A percentile compares a stretch with the other conserved stretches of the same genome.
Conservation (phyloP, 1,140 invertebrate genomes). For the Amphibalanus amphitrite region DNA sequence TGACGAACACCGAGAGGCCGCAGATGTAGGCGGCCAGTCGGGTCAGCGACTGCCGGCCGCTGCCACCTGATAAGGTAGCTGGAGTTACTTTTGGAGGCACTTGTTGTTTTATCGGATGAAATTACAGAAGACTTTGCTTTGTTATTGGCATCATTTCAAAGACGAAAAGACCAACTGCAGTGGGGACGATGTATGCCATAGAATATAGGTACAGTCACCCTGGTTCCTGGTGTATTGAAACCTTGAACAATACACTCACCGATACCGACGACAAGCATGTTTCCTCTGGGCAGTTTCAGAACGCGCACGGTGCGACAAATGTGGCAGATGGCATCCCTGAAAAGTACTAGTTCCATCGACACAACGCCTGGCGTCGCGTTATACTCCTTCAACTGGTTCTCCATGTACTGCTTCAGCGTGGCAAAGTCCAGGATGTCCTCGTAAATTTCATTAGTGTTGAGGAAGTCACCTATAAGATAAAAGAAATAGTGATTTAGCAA, state of each 20-base stretch:
- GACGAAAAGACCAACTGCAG: too few species aligned
- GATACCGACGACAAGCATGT: conserved; percentile 64
- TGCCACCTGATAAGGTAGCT: conserved; percentile 42
- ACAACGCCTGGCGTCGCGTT: conserved; percentile 54
- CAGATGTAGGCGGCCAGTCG: too few species aligned
- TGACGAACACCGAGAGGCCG: conserved; percentile 34
- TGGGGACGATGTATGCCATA: too few species aligned
- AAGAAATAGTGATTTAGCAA: conserved; percentile 18
- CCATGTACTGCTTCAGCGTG: conserved; percentile 41
- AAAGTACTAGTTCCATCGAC: conserved; percentile 90
- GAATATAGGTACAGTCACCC: too few species aligned
- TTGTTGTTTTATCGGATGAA: too few species aligned
- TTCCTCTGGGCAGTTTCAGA: conserved; percentile 60
- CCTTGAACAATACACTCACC: conserved; percentile 27
- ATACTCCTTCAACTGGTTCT: conserved; percentile 53
- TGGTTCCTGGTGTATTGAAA: background rate
- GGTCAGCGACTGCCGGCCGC: conserved; percentile 75
- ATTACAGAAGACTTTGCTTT: too few species aligned
- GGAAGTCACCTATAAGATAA: conserved; percentile 39
- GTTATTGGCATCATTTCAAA: too few species aligned
- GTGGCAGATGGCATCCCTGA: conserved; percentile 74
- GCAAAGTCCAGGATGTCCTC: conserved; percentile 50
- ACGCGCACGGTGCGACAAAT: conserved; percentile 59
- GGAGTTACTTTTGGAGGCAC: too few species aligned
- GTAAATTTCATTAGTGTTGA: conserved; percentile 51